Evolutionary conservation across 1,140 invertebrate species (phyloP), one percentile per base, ranked within the genome.

Genomic region (Lanistes nyassanus): DNA sequence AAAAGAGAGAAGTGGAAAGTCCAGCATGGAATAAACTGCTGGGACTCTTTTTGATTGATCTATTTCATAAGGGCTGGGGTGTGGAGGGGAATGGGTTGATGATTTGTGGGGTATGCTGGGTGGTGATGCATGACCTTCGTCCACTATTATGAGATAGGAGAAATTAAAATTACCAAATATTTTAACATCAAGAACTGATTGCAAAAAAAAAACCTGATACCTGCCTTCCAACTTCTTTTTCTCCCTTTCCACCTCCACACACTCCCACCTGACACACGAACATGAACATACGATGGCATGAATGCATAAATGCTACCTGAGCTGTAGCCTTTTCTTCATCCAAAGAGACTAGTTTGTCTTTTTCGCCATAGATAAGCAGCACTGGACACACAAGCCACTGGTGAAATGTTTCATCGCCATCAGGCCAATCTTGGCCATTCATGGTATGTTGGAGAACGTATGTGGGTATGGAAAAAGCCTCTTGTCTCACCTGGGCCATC

Each of bases 281-380:
- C 23, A 23, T 53, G 51, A 11, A 53, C 51, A 53, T 53, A 53
- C 23, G 51, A 53, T 13, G 13, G 56, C 23, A 53, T 53, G 19
- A 21, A 21, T 37, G 26, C n/a, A 4, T 7, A 36, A 11, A 68
- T 66, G 88, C 88, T 86, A 93, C 93, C 85, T 93, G 91, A 87
- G 93, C 92, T 93, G 94, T 94, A 87, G 94, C 93, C 81, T 93
- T 92, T 88, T 94, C 93, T 80, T 94, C 94, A 34, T 94, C 91
- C 76, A 94, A 89, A 21, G 92, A 92, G 19, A 94, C 92, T 64
- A 92, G 91, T 72, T 92, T 91, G 86, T 95, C 94, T 85, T 92
- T 90, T 75, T 92, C 86, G 21, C 94, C 94, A 83, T 94, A 93
- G 55, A 94, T 91, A 13, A 94, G 87, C 47, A 95, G 89, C n/a